These are phyloP conservation scores for Plebejus anna DNA, from an alignment of 2,888 invertebrate genomes.

Conservation along the genomic window DNA sequence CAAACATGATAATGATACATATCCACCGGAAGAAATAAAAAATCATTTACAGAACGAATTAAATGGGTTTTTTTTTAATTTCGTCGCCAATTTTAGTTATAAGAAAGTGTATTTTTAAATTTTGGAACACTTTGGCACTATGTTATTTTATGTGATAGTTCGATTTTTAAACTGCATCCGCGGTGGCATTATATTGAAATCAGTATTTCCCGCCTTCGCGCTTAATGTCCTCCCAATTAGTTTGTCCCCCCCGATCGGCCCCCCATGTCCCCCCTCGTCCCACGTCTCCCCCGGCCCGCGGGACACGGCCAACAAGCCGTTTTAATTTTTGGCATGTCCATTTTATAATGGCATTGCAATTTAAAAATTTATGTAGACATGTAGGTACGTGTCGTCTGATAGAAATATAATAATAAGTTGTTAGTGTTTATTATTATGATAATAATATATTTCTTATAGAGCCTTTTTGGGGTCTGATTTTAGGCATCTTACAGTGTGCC, in stretches of 20 bases:
- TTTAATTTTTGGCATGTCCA: conserved; percentile 23
- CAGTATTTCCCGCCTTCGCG: conserved; percentile 22
- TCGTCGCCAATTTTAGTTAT: background rate
- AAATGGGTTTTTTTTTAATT: too few species aligned
- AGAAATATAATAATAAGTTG: background rate
- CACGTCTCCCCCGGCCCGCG: background rate
- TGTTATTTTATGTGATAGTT: background rate
- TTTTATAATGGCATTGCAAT: conserved; percentile 27
- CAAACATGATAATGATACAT: too few species aligned
- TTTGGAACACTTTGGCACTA: too few species aligned
- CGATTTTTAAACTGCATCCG: conserved; percentile 10
- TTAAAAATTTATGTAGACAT: conserved; percentile 15
- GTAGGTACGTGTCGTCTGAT: conserved; percentile 3
- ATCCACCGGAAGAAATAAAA: too few species aligned
- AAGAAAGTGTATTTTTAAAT: too few species aligned
- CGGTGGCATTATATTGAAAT: conserved; percentile 17
- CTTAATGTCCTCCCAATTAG: conserved; percentile 24
- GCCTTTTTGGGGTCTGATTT: too few species aligned
- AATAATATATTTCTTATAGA: too few species aligned
- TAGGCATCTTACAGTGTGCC: too few species aligned
- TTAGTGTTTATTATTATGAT: background rate
- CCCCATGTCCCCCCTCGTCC: background rate
- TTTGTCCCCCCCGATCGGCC: background rate
- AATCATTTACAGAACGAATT: too few species aligned
- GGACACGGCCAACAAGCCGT: conserved; percentile 8